Percentiles rank a stretch among this genome's conserved stretches.
Evolutionary conservation across 2,888 invertebrate species (phyloP).

Genomic region (Sphaerophoria taeniata): DNA sequence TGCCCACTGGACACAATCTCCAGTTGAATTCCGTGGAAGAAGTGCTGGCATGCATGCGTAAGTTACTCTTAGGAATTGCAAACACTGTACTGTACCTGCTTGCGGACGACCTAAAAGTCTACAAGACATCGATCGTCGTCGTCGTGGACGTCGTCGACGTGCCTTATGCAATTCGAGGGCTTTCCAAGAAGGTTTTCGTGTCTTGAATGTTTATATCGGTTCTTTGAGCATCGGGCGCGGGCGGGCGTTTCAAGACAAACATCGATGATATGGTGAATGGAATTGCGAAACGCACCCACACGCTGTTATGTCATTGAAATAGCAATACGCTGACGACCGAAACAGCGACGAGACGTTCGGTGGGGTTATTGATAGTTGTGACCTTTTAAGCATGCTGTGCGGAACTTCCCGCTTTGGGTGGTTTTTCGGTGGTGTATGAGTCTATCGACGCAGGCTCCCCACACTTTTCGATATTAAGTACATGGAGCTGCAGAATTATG

Average conservation of each 20-base stretch:
- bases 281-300: constrained; percentile 57
- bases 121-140: background rate
- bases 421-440: constrained; percentile 13
- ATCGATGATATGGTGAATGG: constrained; percentile 41
- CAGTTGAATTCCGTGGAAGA: constrained; percentile 59
- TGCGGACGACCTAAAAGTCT: background rate
- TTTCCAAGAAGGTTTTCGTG: constrained; percentile 48
- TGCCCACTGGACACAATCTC: constrained; percentile 44
- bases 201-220: constrained; percentile 13
- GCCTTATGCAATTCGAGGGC: constrained; percentile 42
- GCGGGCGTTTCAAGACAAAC: background rate
- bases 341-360: too few species aligned
- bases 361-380: constrained; percentile 59
- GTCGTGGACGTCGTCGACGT: background rate
- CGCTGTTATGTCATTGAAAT: constrained; percentile 27
- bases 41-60: constrained; percentile 64
- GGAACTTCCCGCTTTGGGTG: constrained; percentile 64
- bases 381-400: constrained; percentile 52
- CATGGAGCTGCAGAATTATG: constrained; percentile 3
- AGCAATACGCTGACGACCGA: constrained; percentile 4
- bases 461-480: background rate
- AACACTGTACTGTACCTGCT: background rate
- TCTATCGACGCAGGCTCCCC: constrained; percentile 7
- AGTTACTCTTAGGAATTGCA: constrained; percentile 9
- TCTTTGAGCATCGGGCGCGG: background rate